These are phyloP conservation scores for Siniperca obscura DNA, from an alignment of 2,797 vertebrate genomes.

Conservation along the genomic window DNA sequence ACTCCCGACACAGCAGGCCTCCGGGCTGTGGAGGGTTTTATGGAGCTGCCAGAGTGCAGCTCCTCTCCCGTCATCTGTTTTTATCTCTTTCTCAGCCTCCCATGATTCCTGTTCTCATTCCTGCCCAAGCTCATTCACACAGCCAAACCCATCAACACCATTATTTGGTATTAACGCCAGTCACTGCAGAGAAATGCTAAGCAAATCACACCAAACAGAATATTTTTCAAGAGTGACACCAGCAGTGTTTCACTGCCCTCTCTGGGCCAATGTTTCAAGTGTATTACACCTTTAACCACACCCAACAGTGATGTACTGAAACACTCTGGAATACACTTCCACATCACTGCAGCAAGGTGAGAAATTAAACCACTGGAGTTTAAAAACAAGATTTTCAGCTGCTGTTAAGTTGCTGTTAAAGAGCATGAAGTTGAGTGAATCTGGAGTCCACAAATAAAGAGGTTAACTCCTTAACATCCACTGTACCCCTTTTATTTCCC, in stretches of 20 bases:
- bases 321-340: not conserved
- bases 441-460: not conserved
- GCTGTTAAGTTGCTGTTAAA: not conserved
- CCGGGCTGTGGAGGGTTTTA: conserved; percentile 59
- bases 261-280: not conserved
- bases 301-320: not conserved
- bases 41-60: conserved; percentile 52
- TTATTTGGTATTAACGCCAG: conserved; percentile 36
- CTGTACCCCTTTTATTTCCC: not conserved
- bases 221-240: conserved; percentile 15
- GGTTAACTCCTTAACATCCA: not conserved
- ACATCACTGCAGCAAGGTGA: not conserved
- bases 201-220: conserved; percentile 15
- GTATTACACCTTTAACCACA: not conserved
- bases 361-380: not conserved
- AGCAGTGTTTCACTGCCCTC: not conserved
- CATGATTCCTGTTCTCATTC: conserved; percentile 33
- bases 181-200: conserved; percentile 29
- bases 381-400: not conserved
- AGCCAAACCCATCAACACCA: conserved; percentile 40
- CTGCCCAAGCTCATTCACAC: conserved; percentile 32
- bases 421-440: not conserved
- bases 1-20: conserved; percentile 64
- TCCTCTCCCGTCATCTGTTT: conserved; percentile 60
- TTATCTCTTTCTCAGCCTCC: conserved; percentile 47